These are phyloP conservation scores for Callipepla californica DNA, from an alignment of 2,113 vertebrate genomes.

Conservation along the genomic window DNA sequence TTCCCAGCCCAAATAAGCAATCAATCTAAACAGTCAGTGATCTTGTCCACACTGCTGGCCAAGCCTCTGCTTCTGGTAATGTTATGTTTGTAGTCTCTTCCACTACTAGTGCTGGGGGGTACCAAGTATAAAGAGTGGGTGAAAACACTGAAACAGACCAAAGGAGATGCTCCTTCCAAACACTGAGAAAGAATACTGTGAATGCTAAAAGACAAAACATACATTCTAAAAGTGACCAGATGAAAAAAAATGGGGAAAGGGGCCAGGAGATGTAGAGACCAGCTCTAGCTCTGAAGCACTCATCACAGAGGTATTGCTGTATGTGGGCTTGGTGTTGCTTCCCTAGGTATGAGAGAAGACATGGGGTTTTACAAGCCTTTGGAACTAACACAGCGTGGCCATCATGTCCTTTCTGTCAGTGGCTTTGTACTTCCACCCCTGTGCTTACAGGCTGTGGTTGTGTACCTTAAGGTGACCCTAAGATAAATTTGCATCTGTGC, in stretches of 20 bases:
- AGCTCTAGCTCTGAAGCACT: background rate
- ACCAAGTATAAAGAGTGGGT: background rate
- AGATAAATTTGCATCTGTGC: background rate
- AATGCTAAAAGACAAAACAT: background rate
- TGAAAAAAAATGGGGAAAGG: too few species aligned
- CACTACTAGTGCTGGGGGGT: background rate
- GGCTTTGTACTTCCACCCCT: background rate
- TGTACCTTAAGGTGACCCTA: background rate
- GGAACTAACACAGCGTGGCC: background rate
- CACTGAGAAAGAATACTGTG: background rate
- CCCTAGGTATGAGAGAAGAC: background rate
- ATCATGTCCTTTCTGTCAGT: accelerated
- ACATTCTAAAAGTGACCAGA: background rate
- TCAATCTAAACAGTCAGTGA: background rate
- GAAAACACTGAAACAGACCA: background rate
- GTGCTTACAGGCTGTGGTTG: accelerated
- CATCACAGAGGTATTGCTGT: accelerated
- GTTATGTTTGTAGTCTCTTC: background rate
- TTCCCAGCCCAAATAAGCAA: background rate
- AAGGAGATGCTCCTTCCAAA: background rate
- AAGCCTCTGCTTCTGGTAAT: background rate
- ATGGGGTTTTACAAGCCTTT: accelerated
- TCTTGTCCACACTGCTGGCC: background rate
- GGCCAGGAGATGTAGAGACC: background rate
- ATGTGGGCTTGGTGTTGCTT: background rate